A percentile compares a stretch with the other conserved stretches of the same genome.
These are phyloP conservation scores for Uromys caudimaculatus DNA, from an alignment of 2,797 vertebrate genomes.

Conservation along the genomic window DNA sequence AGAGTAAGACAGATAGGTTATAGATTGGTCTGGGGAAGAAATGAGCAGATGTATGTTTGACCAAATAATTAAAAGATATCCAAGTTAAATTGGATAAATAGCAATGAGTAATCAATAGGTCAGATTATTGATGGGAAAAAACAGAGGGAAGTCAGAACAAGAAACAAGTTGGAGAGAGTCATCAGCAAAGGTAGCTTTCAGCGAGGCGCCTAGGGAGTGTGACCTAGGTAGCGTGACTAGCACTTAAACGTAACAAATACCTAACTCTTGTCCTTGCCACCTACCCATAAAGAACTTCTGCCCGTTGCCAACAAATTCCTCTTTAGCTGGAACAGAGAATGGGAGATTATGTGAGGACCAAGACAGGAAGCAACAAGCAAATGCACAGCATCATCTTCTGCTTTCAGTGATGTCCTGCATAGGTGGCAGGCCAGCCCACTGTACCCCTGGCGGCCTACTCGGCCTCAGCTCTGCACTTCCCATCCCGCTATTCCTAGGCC, in stretches of 20 bases:
- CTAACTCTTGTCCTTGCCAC: conserved; percentile 58
- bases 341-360: not conserved
- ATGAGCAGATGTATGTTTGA: not conserved
- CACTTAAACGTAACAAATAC: not conserved
- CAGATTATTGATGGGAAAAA: not conserved
- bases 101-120: not conserved
- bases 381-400: not conserved
- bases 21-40: not conserved
- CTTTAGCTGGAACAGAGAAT: conserved; percentile 89
- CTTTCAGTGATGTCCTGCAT: not conserved
- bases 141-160: not conserved
- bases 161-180: not conserved
- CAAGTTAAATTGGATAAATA: conserved; percentile 18
- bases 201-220: too few relatives aligned
- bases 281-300: conserved; percentile 88
- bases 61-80: not conserved
- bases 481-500: not conserved
- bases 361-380: not conserved
- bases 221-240: not conserved
- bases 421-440: not conserved
- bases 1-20: not conserved
- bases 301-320: conserved; percentile 91
- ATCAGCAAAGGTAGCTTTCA: conserved; percentile 1
- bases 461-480: not conserved
- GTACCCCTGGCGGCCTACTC: not conserved